Conservation (phyloP, 1,140 invertebrate species). For the Drosophila mauritiana region DNA sequence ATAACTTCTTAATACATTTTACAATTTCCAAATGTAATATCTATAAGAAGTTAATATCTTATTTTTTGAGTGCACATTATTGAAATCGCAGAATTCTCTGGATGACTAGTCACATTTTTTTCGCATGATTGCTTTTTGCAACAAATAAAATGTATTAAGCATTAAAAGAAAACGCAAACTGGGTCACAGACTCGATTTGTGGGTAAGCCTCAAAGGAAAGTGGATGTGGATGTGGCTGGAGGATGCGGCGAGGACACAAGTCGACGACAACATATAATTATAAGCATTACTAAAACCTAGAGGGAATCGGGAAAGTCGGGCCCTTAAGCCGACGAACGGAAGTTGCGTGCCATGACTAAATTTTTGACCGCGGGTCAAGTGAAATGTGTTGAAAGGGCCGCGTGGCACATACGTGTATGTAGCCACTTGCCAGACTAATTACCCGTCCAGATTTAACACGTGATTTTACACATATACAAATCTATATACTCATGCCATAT, state of each 20-base stretch:
- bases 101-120: not conserved
- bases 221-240: slow-evolving; percentile 18
- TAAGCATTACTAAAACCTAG: slow-evolving; percentile 57
- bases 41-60: too few relatives aligned
- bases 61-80: too few relatives aligned
- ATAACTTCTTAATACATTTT: not conserved
- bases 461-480: slow-evolving; percentile 36
- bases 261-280: slow-evolving; percentile 62
- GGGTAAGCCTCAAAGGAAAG: slow-evolving; percentile 19
- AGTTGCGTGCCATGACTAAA: slow-evolving; percentile 74
- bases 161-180: slow-evolving; percentile 74
- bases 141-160: slow-evolving; percentile 75
- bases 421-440: slow-evolving; percentile 58
- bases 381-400: slow-evolving; percentile 65
- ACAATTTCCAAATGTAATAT: too few relatives aligned
- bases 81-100: not conserved
- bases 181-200: slow-evolving; percentile 71
- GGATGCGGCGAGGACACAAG: slow-evolving; percentile 22
- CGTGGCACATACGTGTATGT: slow-evolving; percentile 3
- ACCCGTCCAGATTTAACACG: slow-evolving; percentile 53
- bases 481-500: slow-evolving; percentile 40
- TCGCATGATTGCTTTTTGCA: slow-evolving; percentile 12
- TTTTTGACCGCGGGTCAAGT: slow-evolving; percentile 60
- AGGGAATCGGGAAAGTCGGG: slow-evolving; percentile 17
- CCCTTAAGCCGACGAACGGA: slow-evolving; percentile 41